These are phyloP conservation scores for Cydia amplana DNA, from an alignment of 1,140 invertebrate genomes.

Conservation along the genomic window DNA sequence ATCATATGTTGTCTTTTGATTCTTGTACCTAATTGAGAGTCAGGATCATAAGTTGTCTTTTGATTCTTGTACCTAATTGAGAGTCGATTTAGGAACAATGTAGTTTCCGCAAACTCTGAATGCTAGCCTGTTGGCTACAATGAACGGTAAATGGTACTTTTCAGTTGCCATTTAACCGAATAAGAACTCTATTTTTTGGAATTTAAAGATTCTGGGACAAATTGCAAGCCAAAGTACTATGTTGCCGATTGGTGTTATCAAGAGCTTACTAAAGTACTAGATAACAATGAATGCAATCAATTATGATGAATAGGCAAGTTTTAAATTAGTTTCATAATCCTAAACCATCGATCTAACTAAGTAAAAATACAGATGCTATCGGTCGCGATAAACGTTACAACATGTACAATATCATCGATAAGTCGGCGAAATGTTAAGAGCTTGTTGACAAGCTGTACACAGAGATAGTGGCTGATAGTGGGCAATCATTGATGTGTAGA, in stretches of 20 bases:
- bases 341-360: slow-evolving; percentile 21
- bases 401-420: slow-evolving; percentile 34
- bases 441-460: slow-evolving; percentile 58
- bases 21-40: too few species aligned
- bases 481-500: slow-evolving; percentile 36
- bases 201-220: too few species aligned
- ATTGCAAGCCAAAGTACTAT: neutral
- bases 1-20: too few species aligned
- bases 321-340: slow-evolving; percentile 27
- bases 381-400: slow-evolving; percentile 25
- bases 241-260: neutral
- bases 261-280: neutral
- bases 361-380: slow-evolving; percentile 35
- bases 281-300: slow-evolving; percentile 1
- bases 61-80: too few species aligned
- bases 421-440: slow-evolving; percentile 56
- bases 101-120: too few species aligned
- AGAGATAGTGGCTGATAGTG: slow-evolving; percentile 47
- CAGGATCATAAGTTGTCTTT: too few species aligned
- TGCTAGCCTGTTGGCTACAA: neutral
- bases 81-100: too few species aligned
- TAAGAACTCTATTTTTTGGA: too few species aligned
- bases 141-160: neutral
- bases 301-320: neutral
- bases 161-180: neutral